phyloP scores from a whole-genome alignment of 2,113 vertebrate species.

The Cephalopterus ornatus region DNA sequence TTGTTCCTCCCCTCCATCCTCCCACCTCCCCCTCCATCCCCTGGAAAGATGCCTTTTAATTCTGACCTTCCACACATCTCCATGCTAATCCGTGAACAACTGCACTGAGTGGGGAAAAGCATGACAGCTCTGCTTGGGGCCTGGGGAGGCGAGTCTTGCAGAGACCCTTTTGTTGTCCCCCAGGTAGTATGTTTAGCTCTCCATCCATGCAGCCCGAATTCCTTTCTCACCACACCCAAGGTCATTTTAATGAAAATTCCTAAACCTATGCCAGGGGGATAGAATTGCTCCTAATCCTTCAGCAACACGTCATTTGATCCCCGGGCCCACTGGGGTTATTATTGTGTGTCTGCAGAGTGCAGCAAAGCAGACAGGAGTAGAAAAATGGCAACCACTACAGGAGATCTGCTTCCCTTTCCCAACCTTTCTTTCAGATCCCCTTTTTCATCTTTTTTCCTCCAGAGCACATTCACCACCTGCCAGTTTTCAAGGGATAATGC shows the following conservation, averaged over 20 bases:
- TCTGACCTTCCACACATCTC: neutral
- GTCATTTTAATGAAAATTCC: constrained; percentile 96
- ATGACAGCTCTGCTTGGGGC: constrained; percentile 10
- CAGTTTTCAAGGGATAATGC: neutral
- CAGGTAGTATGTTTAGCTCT: constrained; percentile 68
- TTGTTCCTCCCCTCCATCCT: neutral
- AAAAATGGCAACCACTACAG: constrained; percentile 40
- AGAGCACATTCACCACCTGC: neutral
- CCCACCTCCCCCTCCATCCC: neutral
- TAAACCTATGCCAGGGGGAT: constrained; percentile 83
- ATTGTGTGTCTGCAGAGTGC: constrained; percentile 64
- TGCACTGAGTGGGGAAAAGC: neutral
- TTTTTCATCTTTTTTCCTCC: neutral
- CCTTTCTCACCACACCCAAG: constrained; percentile 88
- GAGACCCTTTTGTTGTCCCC: constrained; percentile 44
- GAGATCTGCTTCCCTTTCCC: constrained; percentile 18
- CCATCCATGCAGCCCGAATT: constrained; percentile 76
- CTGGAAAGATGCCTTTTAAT: neutral
- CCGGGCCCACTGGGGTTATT: constrained; percentile 67
- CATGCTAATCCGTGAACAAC: constrained; percentile 11
- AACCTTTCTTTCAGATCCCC: neutral
- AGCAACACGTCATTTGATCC: constrained; percentile 82
- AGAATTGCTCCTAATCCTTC: constrained; percentile 89
- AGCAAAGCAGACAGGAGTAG: constrained; percentile 48
- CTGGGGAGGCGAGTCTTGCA: neutral